Conservation (phyloP, 2,888 invertebrate genomes). For the Melipona bicolor region DNA sequence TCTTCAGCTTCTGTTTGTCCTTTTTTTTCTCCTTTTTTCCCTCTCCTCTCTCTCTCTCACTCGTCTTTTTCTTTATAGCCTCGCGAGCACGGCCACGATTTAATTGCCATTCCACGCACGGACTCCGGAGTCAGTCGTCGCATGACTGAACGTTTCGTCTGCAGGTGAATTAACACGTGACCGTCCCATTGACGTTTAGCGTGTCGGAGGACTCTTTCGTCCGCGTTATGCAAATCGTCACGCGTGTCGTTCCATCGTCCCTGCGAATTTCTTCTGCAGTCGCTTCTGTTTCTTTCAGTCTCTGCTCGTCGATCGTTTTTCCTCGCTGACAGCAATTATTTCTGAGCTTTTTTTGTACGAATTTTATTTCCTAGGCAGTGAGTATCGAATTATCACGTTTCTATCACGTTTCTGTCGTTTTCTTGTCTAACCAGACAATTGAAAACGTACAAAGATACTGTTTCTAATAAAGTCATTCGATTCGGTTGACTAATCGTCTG, state of each 20-base stretch:
- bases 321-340: too few relatives aligned
- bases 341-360: too few relatives aligned
- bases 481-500: too few relatives aligned
- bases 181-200: constrained; percentile 9
- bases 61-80: not conserved
- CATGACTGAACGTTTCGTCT: constrained; percentile 19
- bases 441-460: too few relatives aligned
- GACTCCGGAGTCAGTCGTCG: not conserved
- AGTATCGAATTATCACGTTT: too few relatives aligned
- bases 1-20: constrained; percentile 8
- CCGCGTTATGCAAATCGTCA: not conserved
- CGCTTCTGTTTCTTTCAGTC: not conserved
- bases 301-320: not conserved
- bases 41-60: not conserved
- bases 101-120: constrained; percentile 23
- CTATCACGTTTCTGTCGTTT: too few relatives aligned
- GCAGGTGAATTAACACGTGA: constrained; percentile 20
- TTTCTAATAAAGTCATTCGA: too few relatives aligned
- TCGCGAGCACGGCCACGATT: constrained; percentile 2
- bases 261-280: not conserved
- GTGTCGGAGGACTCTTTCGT: not conserved
- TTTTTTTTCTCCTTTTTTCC: not conserved
- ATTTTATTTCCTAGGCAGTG: too few relatives aligned
- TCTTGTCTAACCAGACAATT: too few relatives aligned
- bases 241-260: not conserved